Evolutionary conservation across 2,888 invertebrate genomes (phyloP), one percentile per base, ranked within the genome.

Genomic region (Dione vanillae): DNA sequence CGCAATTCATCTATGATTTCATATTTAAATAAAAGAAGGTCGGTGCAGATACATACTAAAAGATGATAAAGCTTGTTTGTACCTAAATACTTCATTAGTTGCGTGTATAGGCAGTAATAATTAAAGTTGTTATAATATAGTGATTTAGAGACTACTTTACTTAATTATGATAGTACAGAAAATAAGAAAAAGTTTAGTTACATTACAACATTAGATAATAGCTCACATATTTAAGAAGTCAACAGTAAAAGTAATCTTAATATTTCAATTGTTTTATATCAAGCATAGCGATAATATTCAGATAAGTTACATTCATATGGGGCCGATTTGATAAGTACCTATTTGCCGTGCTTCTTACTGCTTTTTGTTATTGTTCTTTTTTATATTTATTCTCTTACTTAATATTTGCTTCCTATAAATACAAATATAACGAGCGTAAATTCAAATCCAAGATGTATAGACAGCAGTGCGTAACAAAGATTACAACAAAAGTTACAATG

Each of bases 241-340:
- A 64, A 49, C 37, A 3, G 37, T 40, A n/a, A 14, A 64, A 37
- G 19, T 64, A 19, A n/a, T 40, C 16, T 49, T 47, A 14, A 19
- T 16, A 40, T n/a, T 56, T 16, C 67, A 45, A 74, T 72, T 74
- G 74, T 72, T 40, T 64, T 45, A 51, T 61, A 52, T 67, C 67
- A 70, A 61, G 72, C 74, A 51, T 58, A 72, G 27, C 58, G 7
- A 52, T 62, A 59, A 59, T 61, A 72, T 49, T 70, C 56, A 65
- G 70, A 74, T 74, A 72, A 74, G 59, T 41, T 35, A 43, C 20
- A 37, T n/a, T 19, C 20, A 45, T 41, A 16, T 11, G 14, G 0
- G 16, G n/a, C 5, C n/a, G 37, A 35, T n/a, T n/a, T n/a, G 16
- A 37, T 37, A 12, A 56, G 56, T 40, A 37, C 27, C 27, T 27